Evolutionary conservation across 2,797 vertebrate species (phyloP).

Genomic region (Pterois miles): DNA sequence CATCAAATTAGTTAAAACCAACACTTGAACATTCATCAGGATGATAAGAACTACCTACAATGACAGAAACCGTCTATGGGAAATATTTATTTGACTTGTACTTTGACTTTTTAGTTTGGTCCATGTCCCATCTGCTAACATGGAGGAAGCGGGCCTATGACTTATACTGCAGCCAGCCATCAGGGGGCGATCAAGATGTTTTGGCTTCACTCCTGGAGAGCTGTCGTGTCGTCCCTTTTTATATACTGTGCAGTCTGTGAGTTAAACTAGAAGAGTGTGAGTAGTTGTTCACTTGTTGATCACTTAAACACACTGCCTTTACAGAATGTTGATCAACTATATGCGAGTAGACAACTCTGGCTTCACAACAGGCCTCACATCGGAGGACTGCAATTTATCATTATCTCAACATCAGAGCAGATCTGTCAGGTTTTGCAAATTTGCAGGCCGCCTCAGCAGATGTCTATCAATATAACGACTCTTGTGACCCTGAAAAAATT

Average conservation of each 20-base stretch:
- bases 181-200: neutral
- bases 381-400: slow-evolving; percentile 56
- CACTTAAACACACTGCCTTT: neutral
- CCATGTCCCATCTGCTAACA: neutral
- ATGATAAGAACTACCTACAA: no score
- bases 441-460: slow-evolving; percentile 58
- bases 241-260: neutral
- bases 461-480: slow-evolving; percentile 64
- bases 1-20: neutral
- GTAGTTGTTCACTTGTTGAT: neutral
- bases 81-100: neutral
- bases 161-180: neutral
- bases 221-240: neutral
- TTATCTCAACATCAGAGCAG: slow-evolving; percentile 47
- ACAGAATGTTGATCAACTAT: neutral
- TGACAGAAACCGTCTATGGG: no score
- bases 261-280: neutral
- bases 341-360: neutral
- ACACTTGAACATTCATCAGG: neutral
- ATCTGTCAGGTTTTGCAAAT: slow-evolving; percentile 61
- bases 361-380: slow-evolving; percentile 4
- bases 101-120: neutral
- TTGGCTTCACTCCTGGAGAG: neutral
- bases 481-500: slow-evolving; percentile 62
- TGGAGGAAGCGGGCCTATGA: neutral